Evolutionary conservation across 2,797 vertebrate species (phyloP), one percentile per base, ranked within the genome.

Genomic region (Acestrorhynchus altus): DNA sequence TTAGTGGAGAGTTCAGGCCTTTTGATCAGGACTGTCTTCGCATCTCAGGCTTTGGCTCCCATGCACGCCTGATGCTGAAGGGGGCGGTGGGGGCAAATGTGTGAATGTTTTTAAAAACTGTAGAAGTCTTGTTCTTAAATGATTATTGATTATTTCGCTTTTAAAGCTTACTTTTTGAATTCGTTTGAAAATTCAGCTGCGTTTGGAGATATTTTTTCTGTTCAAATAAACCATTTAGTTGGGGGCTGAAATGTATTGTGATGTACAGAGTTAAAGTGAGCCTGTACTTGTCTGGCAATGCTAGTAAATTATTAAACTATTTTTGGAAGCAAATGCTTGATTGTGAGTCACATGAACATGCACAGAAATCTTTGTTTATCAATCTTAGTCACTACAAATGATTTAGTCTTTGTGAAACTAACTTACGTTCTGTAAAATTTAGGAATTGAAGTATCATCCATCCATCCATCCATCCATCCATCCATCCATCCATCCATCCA

Each of bases 11-110:
- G 20, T 10, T 16, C n/a, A 22, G 72, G 60, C 54, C 24, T 71
- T 63, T 71, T 67, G 70, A 79, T 40, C 60, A 68, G 51, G 52
- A 44, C 47, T 42, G 13, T 47, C 69, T 40, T 56, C 15, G 22
- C 51, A 35, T 74, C 26, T 42, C 60, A 54, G 63, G 54, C 54
- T 40, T 67, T 49, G 65, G 44, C 76, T 59, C 24, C 49, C 54
- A 57, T 3, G 60, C 46, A 6, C 9, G 31, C 66, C 24, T 67
- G 64, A 57, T 1, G 60, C 65, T n/a, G 16, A 49, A 26, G 18
- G 46, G 2, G 65, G 31, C 6, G 39, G 18, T 35, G 65, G 31
- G 7, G 39, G 18, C 16, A 35, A 46, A 8, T 24, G 15, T 31
- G 8, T 28, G 22, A 51, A 9, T 26, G 8, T 61, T n/a, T 49